Evolutionary conservation across 2,113 vertebrate species (phyloP).

Genomic region (Pogonocichla stellata): DNA sequence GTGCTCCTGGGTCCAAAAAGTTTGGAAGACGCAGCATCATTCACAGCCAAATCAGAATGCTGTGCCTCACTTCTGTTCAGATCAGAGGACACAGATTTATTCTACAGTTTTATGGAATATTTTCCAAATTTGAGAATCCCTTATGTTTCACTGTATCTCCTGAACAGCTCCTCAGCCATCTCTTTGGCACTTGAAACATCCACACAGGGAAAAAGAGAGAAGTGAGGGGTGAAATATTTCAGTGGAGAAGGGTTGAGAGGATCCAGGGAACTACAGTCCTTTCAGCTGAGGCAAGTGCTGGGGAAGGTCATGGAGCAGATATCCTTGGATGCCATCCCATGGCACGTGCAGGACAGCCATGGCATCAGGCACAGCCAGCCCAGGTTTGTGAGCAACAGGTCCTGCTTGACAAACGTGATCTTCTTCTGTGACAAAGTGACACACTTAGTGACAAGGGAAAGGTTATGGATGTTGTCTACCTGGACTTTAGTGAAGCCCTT

Average conservation of each 20-base stretch:
- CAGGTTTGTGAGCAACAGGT: not conserved
- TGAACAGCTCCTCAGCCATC: not conserved
- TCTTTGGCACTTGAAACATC: not conserved
- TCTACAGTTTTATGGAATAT: not conserved
- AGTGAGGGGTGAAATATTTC: not conserved
- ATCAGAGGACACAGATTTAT: not conserved
- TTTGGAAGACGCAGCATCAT: not conserved
- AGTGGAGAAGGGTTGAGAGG: not conserved
- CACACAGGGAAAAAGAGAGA: not conserved
- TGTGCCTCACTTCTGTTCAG: not conserved
- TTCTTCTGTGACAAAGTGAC: not conserved
- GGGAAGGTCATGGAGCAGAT: not conserved
- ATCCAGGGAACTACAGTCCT: not conserved
- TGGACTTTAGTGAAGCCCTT: not conserved
- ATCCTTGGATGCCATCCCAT: not conserved
- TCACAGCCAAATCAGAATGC: not conserved
- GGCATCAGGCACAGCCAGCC: not conserved
- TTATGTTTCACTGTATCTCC: not conserved
- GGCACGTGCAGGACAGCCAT: rapidly evolving
- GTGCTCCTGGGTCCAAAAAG: not conserved
- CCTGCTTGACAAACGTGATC: not conserved
- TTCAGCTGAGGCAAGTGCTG: not conserved
- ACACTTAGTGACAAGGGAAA: not conserved
- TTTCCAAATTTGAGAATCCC: not conserved
- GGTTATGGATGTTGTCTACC: not conserved